Base-by-base conservation (phyloP, 2,888 invertebrate genomes). In the Coleophora deauratella region DNA sequence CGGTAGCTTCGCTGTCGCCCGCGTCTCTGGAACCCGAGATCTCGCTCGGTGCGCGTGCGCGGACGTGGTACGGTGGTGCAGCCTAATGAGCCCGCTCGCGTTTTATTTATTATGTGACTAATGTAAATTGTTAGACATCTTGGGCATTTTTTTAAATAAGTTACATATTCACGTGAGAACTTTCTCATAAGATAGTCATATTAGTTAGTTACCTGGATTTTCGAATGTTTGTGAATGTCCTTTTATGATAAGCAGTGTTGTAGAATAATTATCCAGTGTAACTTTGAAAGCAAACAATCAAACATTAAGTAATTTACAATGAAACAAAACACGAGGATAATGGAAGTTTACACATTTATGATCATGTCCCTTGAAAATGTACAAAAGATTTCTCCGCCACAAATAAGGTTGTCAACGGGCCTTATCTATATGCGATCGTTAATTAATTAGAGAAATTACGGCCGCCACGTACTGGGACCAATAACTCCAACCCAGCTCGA, bases 361-460 rank as follows among this genome's bases (percentile, higher is more conserved):
- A 77, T 71, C 78, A 74, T 82, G 82, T 81, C 78, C 66, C 71
- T 62, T 76, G 66, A 77, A 82, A 85, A 85, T 85, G 84, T 74
- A 68, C 73, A 67, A 74, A 75, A 81, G 82, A 84, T 85, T 85
- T 82, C 82, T 81, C 74, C 67, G 76, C 84, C 82, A 85, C 85
- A 85, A 85, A 85, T 85, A 84, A 85, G 76, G 73, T 82, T 85
- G 85, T 85, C 84, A 84, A 79, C 76, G 76, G 62, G 71, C 70
- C 74, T 84, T 84, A 84, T 84, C 84, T 82, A 76, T 66, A 62
- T 73, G n/a, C n/a, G 78, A 85, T 85, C 85, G 80, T 79, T 84
- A 84, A 84, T 84, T 85, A 85, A 85, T 85, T 85, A 85, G 84
- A 84, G 84, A 84, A 82, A 84, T 85, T 85, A 76, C 79, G 79